phyloP scores from a whole-genome alignment of 2,888 invertebrate species.

The Hirtodrosophila histrioides region DNA sequence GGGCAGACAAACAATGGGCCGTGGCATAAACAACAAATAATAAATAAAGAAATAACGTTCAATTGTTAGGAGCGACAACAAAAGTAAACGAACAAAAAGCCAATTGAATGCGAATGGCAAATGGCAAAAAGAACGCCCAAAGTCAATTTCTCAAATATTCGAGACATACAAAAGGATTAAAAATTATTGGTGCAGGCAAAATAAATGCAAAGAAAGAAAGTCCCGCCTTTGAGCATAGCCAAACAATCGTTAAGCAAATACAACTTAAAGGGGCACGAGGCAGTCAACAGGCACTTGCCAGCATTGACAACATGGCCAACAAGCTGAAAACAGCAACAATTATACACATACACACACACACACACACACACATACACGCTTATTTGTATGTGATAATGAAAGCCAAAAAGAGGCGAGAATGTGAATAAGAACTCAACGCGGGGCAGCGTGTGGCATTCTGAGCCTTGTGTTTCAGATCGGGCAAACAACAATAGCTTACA shows the following conservation, averaged over 20 bases:
- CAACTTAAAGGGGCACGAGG: neutral
- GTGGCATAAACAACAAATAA: constrained; percentile 59
- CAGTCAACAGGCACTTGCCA: constrained; percentile 49
- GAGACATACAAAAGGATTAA: constrained; percentile 68
- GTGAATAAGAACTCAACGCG: constrained; percentile 28
- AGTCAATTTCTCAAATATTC: constrained; percentile 68
- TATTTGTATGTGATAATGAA: constrained; percentile 52
- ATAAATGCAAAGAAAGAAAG: constrained; percentile 29
- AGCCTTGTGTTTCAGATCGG: constrained; percentile 40
- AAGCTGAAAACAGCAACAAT: constrained; percentile 34
- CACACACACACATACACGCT: neutral
- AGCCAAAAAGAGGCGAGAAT: constrained; percentile 29
- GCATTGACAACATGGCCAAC: constrained; percentile 41
- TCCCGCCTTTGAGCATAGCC: constrained; percentile 36
- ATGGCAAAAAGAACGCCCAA: constrained; percentile 37
- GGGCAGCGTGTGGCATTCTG: constrained; percentile 31
- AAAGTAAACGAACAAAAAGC: constrained; percentile 52
- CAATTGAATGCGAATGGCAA: constrained; percentile 55
- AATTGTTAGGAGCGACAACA: constrained; percentile 55
- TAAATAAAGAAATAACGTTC: constrained; percentile 65
- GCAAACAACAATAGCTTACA: constrained; percentile 57
- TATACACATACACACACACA: constrained; percentile 6
- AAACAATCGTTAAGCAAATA: constrained; percentile 59
- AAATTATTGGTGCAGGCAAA: constrained; percentile 31
- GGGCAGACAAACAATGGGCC: constrained; percentile 43